Evolutionary conservation across 2,113 vertebrate genomes (phyloP), one percentile per base, ranked within the genome.

Genomic region (Dicaeum eximium): DNA sequence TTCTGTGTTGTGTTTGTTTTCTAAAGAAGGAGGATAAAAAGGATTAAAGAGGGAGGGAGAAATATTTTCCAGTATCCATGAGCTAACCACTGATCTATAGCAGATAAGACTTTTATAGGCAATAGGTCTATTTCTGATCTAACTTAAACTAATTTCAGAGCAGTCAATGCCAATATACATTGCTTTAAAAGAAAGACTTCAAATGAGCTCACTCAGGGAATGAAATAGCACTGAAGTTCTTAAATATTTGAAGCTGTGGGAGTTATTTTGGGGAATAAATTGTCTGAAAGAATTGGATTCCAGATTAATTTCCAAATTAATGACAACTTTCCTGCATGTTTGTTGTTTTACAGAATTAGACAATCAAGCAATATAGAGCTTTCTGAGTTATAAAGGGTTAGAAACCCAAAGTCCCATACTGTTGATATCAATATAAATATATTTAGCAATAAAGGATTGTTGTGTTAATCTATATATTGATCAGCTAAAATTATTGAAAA

Each of bases 241-340:
- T 89, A 47, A 84, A 67, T 54, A 87, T 91, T 72, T 94, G 74
- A 87, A 92, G 88, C 45, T 42, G 42, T 80, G 90, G 67, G 82
- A 94, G 67, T 88, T 13, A 35, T 75, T 94, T 61, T 17, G 8
- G 25, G 13, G 54, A 88, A 86, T 80, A 80, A 90, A 85, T 72
- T 72, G 37, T 73, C 70, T 80, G 61, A 50, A 87, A 65, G 37
- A 87, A 85, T 74, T 92, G 50, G 38, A 89, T 93, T 82, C 50
- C 73, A 74, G 65, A 84, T 88, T 93, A 86, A 35, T 91, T 95
- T 82, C 50, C 82, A 94, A 93, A 92, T 88, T 86, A 90, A 78
- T 13, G 31, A 48, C 44, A 71, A n/a, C 25, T 92, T 90, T 80
- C 17, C 19, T 71, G 35, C 31, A 13, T 65, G 57, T 80, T 80